Conservation (phyloP, 2,888 invertebrate genomes). For the Prosapia bicincta region DNA sequence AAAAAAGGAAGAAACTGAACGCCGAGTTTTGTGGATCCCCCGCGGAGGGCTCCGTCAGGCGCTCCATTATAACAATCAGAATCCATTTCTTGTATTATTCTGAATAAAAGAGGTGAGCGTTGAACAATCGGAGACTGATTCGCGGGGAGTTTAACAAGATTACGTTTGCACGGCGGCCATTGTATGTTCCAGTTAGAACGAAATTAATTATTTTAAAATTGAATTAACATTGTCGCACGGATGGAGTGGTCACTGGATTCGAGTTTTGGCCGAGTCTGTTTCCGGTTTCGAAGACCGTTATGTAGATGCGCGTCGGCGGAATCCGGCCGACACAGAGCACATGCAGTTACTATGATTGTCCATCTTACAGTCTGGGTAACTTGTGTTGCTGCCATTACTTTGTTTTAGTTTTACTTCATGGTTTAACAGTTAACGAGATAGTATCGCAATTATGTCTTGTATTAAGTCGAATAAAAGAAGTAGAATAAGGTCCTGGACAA, state of each 20-base stretch:
- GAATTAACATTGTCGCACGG: not conserved
- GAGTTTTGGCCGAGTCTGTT: not conserved
- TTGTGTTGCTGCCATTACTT: too few relatives aligned
- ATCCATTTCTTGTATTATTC: conserved; percentile 4
- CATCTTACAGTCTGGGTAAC: too few relatives aligned
- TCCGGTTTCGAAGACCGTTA: not conserved
- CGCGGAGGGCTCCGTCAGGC: not conserved
- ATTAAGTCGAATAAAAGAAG: too few relatives aligned
- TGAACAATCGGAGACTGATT: not conserved
- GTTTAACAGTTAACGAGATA: too few relatives aligned
- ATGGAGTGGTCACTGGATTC: not conserved
- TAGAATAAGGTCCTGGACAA: too few relatives aligned
- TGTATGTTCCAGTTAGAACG: not conserved
- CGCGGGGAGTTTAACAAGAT: not conserved
- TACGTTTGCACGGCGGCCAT: conserved; percentile 1
- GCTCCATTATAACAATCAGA: conserved; percentile 6
- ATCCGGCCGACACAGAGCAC: not conserved
- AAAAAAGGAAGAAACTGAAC: not conserved
- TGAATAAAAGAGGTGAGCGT: not conserved
- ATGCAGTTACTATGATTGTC: too few relatives aligned
- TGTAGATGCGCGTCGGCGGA: not conserved
- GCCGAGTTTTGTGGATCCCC: not conserved
- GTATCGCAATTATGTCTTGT: too few relatives aligned
- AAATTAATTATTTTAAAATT: not conserved
- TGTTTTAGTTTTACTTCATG: too few relatives aligned